A percentile compares a stretch with the other conserved stretches of the same genome.
These are phyloP conservation scores for Irena cyanogastra DNA, from an alignment of 2,113 vertebrate species.

Conservation along the genomic window DNA sequence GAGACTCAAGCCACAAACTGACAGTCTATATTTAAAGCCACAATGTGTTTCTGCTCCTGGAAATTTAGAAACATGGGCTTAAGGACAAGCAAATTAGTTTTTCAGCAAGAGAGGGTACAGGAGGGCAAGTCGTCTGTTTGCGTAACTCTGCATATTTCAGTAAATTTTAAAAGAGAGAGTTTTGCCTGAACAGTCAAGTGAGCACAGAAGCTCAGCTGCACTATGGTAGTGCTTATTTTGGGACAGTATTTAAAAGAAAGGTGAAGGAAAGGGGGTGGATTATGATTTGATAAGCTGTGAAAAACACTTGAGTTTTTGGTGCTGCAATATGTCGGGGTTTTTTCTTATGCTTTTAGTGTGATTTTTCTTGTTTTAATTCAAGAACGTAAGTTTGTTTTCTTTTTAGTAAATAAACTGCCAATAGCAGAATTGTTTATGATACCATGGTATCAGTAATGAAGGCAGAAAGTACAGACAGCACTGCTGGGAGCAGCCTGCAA, in stretches of 20 bases:
- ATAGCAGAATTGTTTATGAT: not conserved
- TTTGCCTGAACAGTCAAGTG: not conserved
- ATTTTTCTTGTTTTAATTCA: not conserved
- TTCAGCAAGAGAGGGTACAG: not conserved
- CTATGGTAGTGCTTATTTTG: not conserved
- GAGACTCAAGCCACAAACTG: slow-evolving; percentile 52
- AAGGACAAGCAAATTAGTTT: not conserved
- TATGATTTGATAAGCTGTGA: not conserved
- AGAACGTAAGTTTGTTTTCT: not conserved
- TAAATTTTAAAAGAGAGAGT: not conserved
- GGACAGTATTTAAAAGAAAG: not conserved
- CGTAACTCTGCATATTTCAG: not conserved
- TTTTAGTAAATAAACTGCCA: not conserved
- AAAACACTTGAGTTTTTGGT: not conserved
- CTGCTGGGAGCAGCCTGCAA: not conserved
- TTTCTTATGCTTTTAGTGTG: not conserved
- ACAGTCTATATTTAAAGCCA: slow-evolving; percentile 67
- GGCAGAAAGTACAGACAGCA: not conserved
- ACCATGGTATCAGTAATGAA: not conserved
- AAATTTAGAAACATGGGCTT: slow-evolving; percentile 13
- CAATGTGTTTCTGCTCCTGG: slow-evolving; percentile 20
- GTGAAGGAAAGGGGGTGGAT: not conserved
- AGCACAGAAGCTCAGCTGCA: not conserved
- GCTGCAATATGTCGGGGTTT: not conserved
- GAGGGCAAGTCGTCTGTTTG: not conserved